phyloP scores from a whole-genome alignment of 2,797 vertebrate genomes.

The Clamator glandarius region DNA sequence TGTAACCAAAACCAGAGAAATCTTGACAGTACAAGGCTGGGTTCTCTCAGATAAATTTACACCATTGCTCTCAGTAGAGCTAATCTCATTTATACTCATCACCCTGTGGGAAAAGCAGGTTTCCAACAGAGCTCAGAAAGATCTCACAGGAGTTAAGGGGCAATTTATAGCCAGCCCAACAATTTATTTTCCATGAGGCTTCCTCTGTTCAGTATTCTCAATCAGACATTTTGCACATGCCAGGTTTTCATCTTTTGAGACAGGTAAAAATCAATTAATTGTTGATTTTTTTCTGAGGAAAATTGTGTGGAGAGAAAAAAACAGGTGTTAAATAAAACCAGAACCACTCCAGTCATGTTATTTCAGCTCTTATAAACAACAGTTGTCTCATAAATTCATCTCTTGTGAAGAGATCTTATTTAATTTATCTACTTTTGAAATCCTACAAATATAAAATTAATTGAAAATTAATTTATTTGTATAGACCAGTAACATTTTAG shows the following conservation, averaged over 20 bases:
- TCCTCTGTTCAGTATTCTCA: not conserved
- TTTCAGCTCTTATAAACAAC: constrained; percentile 11
- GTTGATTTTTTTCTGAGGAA: constrained; percentile 5
- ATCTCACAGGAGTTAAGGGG: not conserved
- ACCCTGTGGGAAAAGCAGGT: not conserved
- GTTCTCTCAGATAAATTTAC: not conserved
- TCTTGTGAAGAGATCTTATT: not conserved
- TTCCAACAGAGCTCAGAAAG: not conserved
- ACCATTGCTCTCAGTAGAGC: not conserved
- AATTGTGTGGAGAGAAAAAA: not conserved
- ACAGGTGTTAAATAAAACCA: not conserved
- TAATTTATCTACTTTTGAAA: not conserved
- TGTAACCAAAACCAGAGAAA: not conserved
- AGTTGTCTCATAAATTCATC: constrained; percentile 20
- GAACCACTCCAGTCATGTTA: not conserved
- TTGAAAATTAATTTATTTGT: constrained; percentile 14
- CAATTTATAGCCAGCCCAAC: not conserved
- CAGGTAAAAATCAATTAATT: not conserved
- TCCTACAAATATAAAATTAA: not conserved
- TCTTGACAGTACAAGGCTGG: not conserved
- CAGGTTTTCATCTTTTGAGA: constrained; percentile 4
- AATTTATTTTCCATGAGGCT: constrained; percentile 12
- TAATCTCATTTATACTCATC: constrained; percentile 17
- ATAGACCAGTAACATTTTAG: not conserved
- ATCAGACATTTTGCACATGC: not conserved